phyloP scores from a whole-genome alignment of 1,140 invertebrate species.

The Lasaia peninsularis region DNA sequence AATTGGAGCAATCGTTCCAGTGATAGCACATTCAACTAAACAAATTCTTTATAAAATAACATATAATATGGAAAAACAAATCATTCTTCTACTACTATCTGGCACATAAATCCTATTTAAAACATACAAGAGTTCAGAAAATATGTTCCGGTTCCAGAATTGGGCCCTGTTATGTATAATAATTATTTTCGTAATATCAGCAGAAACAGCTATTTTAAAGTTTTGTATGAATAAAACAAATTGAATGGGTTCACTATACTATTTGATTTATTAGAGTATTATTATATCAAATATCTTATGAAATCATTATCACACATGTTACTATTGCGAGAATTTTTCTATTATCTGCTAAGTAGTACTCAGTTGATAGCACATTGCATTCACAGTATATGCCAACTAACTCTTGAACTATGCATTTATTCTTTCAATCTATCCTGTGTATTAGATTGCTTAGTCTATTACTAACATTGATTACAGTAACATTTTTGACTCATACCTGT shows the following conservation, averaged over 20 bases:
- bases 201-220: too few relatives aligned
- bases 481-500: neutral
- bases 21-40: too few relatives aligned
- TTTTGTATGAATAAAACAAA: neutral
- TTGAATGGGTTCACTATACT: neutral
- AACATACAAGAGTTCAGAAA: too few relatives aligned
- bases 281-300: neutral
- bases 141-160: too few relatives aligned
- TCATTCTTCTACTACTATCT: too few relatives aligned
- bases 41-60: too few relatives aligned
- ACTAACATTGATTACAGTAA: conserved; percentile 9
- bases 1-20: too few relatives aligned
- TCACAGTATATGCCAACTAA: conserved; percentile 31
- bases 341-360: conserved; percentile 21
- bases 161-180: too few relatives aligned
- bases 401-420: conserved; percentile 10
- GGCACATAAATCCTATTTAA: too few relatives aligned
- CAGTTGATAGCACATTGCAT: conserved; percentile 50
- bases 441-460: neutral
- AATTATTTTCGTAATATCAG: too few relatives aligned
- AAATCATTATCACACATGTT: neutral
- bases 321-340: conserved; percentile 33
- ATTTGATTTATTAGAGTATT: neutral
- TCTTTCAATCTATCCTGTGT: conserved; percentile 10
- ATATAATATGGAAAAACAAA: too few relatives aligned